These are phyloP conservation scores for Tubiluchus corallicola DNA, from an alignment of 2,888 invertebrate species.

Conservation along the genomic window DNA sequence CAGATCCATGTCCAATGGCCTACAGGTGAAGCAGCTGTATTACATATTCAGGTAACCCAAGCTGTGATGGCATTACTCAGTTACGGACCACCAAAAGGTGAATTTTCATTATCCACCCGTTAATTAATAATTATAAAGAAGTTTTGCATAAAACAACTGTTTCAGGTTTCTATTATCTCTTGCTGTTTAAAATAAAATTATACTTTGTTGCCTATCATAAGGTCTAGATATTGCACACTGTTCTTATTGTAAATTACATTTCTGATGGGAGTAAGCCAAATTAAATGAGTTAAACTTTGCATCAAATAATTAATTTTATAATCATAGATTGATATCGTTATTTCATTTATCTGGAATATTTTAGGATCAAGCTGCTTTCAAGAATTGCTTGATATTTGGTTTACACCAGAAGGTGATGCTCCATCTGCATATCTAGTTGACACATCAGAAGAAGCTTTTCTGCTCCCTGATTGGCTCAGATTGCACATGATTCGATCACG, in stretches of 20 bases:
- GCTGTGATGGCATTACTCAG: slow-evolving; percentile 63
- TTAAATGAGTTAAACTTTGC: not conserved
- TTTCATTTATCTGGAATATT: slow-evolving; percentile 5
- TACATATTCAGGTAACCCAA: slow-evolving; percentile 61
- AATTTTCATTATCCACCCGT: too few species aligned
- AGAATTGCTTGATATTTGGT: slow-evolving; percentile 63
- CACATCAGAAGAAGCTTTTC: slow-evolving; percentile 56
- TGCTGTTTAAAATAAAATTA: not conserved
- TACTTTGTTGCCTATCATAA: not conserved
- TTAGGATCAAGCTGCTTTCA: slow-evolving; percentile 19
- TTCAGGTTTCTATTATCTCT: not conserved
- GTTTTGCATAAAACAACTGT: slow-evolving; percentile 1
- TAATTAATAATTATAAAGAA: not conserved
- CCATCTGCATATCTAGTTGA: slow-evolving; percentile 60
- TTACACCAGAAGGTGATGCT: slow-evolving; percentile 47
- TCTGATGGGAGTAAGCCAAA: not conserved
- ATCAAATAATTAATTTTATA: not conserved
- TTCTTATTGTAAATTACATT: too few species aligned
- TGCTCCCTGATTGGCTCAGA: slow-evolving; percentile 83
- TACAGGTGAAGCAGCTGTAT: slow-evolving; percentile 45
- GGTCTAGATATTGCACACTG: slow-evolving; percentile 21
- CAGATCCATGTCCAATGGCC: slow-evolving; percentile 58
- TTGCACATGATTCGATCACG: slow-evolving; percentile 63
- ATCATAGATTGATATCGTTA: not conserved
- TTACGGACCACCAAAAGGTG: slow-evolving; percentile 31